Base-by-base conservation (phyloP, 2,113 vertebrate genomes). In the Perca fluviatilis region DNA sequence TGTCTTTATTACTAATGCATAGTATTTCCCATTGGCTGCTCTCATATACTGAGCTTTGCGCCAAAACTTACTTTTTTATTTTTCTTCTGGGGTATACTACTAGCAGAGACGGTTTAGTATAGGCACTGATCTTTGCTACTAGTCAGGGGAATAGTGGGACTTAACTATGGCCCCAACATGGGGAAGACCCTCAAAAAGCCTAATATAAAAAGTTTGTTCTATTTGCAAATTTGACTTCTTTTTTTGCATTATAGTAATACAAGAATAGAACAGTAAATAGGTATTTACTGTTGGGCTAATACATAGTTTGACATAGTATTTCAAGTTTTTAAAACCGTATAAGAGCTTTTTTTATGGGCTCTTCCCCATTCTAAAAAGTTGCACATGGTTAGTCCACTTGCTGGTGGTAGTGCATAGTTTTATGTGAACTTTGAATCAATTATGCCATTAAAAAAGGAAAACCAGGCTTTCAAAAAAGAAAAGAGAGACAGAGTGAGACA, bases 1-100 rank as follows among this genome's bases (percentile, higher is more conserved):
- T 51, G 54, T 74, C 54, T 47, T 57, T 67, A 66, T 79, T 75
- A 81, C 70, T 79, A 70, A 79, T 80, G 78, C 66, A 74, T 56
- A 57, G 21, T 64, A 23, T 82, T 74, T 74, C 67, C 56, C 66
- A 66, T 3, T 63, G 40, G 67, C 62, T 68, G 47, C 74, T 77
- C n/a, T 47, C 63, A 72, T 47, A 21, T 8, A 18, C 64, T 80
- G 67, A 79, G 83, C 67, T 87, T 74, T 83, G 54, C 75, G 61
- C 23, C 14, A 53, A 11, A 40, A 58, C 43, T 43, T 36, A 33
- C 40, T 73, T 40, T 33, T 33, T 33, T 33, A 6, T 33, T 33
- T 33, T 33, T 43, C 10, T 43, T 43, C 40, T 3, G 16, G 16
- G 15, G 16, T 50, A 50, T 50, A 16, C 16, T 16, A 50, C 5